Evolutionary conservation across 92 coral and sea anemone species (phyloP).

Genomic region (Paragorgia papillata): DNA sequence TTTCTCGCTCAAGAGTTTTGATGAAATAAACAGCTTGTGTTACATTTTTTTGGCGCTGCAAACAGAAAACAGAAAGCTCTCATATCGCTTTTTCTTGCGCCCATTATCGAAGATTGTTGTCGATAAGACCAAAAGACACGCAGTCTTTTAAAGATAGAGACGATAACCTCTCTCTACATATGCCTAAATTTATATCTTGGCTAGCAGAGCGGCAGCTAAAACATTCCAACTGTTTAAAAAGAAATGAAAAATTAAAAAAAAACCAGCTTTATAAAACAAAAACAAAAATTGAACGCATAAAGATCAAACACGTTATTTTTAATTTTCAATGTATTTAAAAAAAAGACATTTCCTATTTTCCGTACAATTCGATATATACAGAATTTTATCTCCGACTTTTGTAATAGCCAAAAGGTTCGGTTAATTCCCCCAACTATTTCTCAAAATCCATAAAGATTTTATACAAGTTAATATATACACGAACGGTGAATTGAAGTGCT

Average conservation of each 20-base stretch:
- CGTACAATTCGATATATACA: not conserved
- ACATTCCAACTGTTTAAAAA: not conserved
- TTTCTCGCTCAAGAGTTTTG: conserved; percentile 17
- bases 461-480: too few species aligned
- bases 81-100: conserved; percentile 7
- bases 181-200: not conserved
- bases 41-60: not conserved
- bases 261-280: not conserved
- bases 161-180: not conserved
- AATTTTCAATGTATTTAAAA: not conserved
- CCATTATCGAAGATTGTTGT: conserved; percentile 19
- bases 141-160: not conserved
- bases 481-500: too few species aligned
- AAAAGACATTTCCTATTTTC: not conserved
- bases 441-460: too few species aligned
- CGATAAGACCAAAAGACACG: conserved; percentile 18
- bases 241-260: not conserved
- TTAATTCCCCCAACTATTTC: too few species aligned
- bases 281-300: not conserved
- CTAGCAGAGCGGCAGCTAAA: not conserved
- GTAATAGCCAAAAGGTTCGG: not conserved
- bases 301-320: not conserved
- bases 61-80: not conserved
- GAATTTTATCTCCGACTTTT: not conserved
- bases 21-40: conserved; percentile 23